Base-by-base conservation (phyloP, 2,113 vertebrate genomes). In the Gadus macrocephalus region DNA sequence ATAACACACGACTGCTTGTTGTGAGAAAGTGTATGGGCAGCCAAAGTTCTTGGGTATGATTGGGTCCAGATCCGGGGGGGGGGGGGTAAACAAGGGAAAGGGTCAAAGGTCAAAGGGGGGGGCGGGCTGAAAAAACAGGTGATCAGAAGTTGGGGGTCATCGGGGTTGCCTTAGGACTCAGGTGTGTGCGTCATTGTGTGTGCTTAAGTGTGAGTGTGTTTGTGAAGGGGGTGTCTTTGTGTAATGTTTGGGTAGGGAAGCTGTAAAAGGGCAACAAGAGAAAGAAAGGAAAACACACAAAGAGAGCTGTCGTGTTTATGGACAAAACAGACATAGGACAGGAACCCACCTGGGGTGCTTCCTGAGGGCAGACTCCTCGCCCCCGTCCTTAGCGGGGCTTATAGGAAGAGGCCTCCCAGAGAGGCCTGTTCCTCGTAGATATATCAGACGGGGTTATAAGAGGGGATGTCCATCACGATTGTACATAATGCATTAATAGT, bases 241-340 rank as follows among this genome's bases (percentile, higher is more conserved):
- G 15, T 65, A 53, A 55, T 84, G 81, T 84, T 86, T 79, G 85
- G 78, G 78, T 71, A 68, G 69, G 58, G 78, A 75, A 85, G 61
- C 19, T 16, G 28, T 53, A 27, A 62, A 17, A 2, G 31, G 19
- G 35, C 16, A 42, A 15, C 4, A 17, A 16, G 59, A 35, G 35
- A 17, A 64, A 1, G 14, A 63, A 38, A 16, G 8, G 16, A 7
- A 60, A 56, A 14, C 19, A 59, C 25, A 66, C 31, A 67, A 6
- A 28, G 22, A 62, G 53, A 59, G 15, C 3, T 5, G 15, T 31
- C 2, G 62, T 65, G 31, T 53, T 15, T 7, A 31, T 27, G 64
- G 25, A 55, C 5, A 53, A 27, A 70, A 63, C 66, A 49, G 42
- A 49, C 42, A 14, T 49, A 3, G 12, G 42, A 49, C 42, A 49